Conservation (phyloP, 1,140 invertebrate genomes). For the Tetramorium simillimum region DNA sequence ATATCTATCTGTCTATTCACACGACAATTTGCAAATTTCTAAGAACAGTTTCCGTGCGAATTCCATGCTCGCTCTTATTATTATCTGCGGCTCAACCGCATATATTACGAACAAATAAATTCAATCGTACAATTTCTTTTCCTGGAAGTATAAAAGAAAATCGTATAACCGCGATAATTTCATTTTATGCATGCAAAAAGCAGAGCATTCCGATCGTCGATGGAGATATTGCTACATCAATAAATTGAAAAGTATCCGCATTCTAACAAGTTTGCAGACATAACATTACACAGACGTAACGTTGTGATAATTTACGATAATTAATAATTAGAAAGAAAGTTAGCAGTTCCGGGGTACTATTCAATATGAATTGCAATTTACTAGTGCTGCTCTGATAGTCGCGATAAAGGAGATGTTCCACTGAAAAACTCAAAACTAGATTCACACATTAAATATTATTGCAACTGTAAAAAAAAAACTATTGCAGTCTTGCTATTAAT, state of each 20-base stretch:
- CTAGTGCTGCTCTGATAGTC: neutral
- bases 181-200: neutral
- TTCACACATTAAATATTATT: neutral
- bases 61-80: neutral
- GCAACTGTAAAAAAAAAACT: neutral
- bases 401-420: neutral
- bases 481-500: neutral
- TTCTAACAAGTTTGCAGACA: neutral
- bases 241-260: constrained; percentile 31
- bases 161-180: constrained; percentile 14
- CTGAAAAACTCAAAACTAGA: neutral
- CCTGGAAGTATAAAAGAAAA: constrained; percentile 6
- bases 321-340: constrained; percentile 33
- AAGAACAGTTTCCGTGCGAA: neutral
- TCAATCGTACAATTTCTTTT: constrained; percentile 26
- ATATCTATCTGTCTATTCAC: neutral
- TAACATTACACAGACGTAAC: constrained; percentile 9
- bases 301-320: neutral
- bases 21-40: neutral
- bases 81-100: constrained; percentile 32
- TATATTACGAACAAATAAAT: constrained; percentile 42
- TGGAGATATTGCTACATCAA: neutral
- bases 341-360: neutral
- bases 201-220: neutral
- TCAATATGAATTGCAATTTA: constrained; percentile 5